phyloP scores from a whole-genome alignment of 2,888 invertebrate species.

The Torymus auratus region DNA sequence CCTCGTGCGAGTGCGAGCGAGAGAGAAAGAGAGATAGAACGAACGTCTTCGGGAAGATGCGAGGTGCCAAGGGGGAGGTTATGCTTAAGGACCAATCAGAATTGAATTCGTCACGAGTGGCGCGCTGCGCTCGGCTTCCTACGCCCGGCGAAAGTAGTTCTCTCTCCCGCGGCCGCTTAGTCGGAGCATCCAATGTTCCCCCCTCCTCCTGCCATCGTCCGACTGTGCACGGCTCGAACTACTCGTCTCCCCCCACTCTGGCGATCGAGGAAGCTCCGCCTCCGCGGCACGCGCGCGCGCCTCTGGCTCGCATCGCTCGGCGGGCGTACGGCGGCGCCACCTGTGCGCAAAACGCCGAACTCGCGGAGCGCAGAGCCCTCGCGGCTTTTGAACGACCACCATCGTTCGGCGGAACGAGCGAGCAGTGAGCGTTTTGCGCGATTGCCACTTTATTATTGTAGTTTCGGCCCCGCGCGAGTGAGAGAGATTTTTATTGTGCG shows the following conservation, averaged over 20 bases:
- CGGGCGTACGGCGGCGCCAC: constrained; percentile 74
- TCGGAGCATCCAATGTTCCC: constrained; percentile 40
- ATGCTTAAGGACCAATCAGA: constrained; percentile 80
- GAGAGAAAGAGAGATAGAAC: constrained; percentile 55
- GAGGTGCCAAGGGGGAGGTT: constrained; percentile 73
- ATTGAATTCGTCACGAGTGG: constrained; percentile 80
- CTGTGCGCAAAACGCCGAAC: constrained; percentile 77
- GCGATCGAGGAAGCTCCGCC: neutral
- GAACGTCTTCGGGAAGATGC: constrained; percentile 63
- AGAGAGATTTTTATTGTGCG: neutral
- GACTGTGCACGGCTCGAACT: neutral
- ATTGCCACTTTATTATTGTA: neutral
- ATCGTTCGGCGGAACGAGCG: constrained; percentile 63
- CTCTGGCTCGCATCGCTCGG: constrained; percentile 6
- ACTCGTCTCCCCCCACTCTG: too few relatives aligned
- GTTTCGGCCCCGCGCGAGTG: too few relatives aligned
- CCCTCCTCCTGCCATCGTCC: neutral
- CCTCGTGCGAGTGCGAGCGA: constrained; percentile 54
- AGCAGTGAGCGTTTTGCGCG: neutral
- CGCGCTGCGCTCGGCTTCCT: constrained; percentile 71
- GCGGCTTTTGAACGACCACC: constrained; percentile 79
- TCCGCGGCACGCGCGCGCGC: constrained; percentile 51
- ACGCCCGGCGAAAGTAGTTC: constrained; percentile 73
- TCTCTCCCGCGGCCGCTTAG: constrained; percentile 70
- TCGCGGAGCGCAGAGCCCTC: constrained; percentile 77